phyloP scores from a whole-genome alignment of 92 coral and sea anemone species.

The Actinostola sp. region DNA sequence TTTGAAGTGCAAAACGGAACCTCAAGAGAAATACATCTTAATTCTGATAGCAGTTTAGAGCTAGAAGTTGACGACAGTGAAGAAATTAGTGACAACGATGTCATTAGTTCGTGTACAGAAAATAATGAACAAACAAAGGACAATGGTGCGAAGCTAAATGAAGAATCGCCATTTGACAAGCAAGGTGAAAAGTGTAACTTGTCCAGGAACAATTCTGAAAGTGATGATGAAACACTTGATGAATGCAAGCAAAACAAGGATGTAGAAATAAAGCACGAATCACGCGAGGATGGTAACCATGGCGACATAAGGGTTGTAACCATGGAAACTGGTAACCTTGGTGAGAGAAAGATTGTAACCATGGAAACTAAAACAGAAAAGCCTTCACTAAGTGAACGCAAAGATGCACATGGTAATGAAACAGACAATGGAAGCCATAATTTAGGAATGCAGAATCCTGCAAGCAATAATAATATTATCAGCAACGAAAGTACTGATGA shows the following conservation, averaged over 20 bases:
- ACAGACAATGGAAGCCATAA: no score
- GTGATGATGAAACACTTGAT: neutral
- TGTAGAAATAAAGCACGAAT: neutral
- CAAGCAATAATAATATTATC: no score
- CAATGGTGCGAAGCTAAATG: neutral
- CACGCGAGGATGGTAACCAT: neutral
- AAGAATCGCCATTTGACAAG: neutral
- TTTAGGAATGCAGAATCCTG: no score
- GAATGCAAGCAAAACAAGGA: neutral
- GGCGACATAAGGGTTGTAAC: neutral
- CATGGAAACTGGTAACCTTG: no score
- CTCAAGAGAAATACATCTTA: neutral
- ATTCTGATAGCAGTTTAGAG: slow-evolving; percentile 14
- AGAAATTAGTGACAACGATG: neutral
- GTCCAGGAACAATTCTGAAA: neutral
- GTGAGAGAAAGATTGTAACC: no score
- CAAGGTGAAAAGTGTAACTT: neutral
- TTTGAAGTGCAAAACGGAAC: no score
- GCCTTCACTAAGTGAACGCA: no score
- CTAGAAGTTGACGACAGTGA: neutral
- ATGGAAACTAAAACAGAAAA: no score
- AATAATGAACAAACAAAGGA: neutral
- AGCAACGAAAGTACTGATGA: neutral
- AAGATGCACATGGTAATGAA: no score
- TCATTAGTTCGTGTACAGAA: neutral